These are phyloP conservation scores for Labrus mixtus DNA, from an alignment of 2,113 vertebrate species.

Conservation along the genomic window DNA sequence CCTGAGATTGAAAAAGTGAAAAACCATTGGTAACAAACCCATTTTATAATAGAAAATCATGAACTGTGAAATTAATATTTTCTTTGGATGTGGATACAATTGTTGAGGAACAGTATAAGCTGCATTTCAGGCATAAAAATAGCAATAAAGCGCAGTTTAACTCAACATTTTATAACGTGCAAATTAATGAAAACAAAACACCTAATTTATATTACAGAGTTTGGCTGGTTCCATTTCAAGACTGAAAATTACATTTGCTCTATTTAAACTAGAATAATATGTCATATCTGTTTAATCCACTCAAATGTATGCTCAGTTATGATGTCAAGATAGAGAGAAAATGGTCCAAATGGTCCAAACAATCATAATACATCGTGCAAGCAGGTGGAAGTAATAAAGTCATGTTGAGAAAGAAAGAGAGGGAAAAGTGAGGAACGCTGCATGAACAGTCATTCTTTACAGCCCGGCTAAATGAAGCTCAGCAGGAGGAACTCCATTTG, in stretches of 20 bases:
- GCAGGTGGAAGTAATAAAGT: neutral
- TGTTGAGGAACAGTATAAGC: neutral
- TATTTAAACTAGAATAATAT: neutral
- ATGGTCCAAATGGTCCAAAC: neutral
- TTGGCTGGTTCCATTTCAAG: neutral
- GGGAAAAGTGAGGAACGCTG: neutral
- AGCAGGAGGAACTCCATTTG: slow-evolving; percentile 6
- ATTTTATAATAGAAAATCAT: neutral
- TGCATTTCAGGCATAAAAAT: neutral
- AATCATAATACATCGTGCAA: neutral
- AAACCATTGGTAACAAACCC: neutral
- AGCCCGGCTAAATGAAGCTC: slow-evolving; percentile 13
- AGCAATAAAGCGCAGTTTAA: neutral
- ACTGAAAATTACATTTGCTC: neutral
- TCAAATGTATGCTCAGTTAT: neutral
- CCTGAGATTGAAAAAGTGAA: neutral
- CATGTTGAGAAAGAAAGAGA: neutral
- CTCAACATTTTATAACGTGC: too few species aligned
- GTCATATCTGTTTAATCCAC: neutral
- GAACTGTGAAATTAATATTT: neutral
- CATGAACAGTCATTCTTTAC: slow-evolving; percentile 10
- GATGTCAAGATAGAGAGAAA: neutral
- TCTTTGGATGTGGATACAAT: neutral
- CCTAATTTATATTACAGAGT: neutral
- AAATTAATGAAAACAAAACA: neutral